A percentile compares a stretch with the other conserved stretches of the same genome.
phyloP scores from a whole-genome alignment of 2,888 invertebrate genomes.

The Axea sp. region DNA sequence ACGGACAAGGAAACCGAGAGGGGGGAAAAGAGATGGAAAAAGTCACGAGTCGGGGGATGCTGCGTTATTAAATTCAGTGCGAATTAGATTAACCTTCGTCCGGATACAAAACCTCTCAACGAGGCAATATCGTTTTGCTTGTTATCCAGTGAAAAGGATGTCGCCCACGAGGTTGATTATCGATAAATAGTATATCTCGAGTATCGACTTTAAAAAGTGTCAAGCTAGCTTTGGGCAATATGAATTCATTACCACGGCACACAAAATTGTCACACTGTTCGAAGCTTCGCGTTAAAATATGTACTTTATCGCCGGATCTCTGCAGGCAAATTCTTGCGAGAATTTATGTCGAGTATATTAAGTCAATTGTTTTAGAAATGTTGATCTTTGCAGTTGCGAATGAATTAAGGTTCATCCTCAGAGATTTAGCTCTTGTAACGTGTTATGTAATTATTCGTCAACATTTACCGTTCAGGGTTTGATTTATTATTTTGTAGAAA shows the following conservation, averaged over 20 bases:
- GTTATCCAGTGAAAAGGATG: constrained; percentile 58
- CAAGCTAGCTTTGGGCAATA: constrained; percentile 32
- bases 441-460: neutral
- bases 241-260: constrained; percentile 29
- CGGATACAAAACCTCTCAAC: constrained; percentile 60
- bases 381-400: constrained; percentile 10
- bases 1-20: constrained; percentile 1
- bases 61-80: constrained; percentile 61
- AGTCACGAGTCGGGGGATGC: constrained; percentile 43
- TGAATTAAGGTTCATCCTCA: neutral
- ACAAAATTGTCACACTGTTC: constrained; percentile 28
- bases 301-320: constrained; percentile 16
- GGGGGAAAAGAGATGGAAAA: constrained; percentile 31
- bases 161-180: constrained; percentile 54
- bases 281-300: constrained; percentile 6
- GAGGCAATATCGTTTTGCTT: constrained; percentile 61
- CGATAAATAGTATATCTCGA: constrained; percentile 54
- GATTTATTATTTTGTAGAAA: too few relatives aligned
- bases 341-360: constrained; percentile 25
- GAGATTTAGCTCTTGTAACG: constrained; percentile 2
- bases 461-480: neutral
- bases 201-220: constrained; percentile 46
- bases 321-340: constrained; percentile 14
- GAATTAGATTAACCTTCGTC: constrained; percentile 63
- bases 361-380: constrained; percentile 25